These are phyloP conservation scores for Drosophila niveifrons DNA, from an alignment of 2,888 invertebrate genomes.

Conservation along the genomic window DNA sequence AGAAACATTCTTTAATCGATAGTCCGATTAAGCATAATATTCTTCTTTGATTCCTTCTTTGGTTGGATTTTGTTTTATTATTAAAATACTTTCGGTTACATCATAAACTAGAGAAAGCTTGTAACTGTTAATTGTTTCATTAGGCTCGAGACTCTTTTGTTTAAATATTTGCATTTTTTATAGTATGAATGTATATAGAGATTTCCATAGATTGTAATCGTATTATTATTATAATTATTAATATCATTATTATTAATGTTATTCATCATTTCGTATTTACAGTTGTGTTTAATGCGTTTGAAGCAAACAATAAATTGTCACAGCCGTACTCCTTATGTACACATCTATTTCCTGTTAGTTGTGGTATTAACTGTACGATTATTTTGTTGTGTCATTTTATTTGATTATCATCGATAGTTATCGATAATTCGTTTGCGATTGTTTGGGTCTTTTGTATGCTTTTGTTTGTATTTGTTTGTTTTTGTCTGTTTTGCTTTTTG, in stretches of 20 bases:
- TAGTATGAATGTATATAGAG: constrained; percentile 19
- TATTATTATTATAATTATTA: constrained; percentile 17
- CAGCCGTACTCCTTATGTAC: constrained; percentile 78
- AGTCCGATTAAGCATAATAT: constrained; percentile 16
- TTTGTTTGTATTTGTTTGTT: constrained; percentile 4
- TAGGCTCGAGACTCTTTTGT: constrained; percentile 10
- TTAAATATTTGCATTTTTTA: constrained; percentile 36
- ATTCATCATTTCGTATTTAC: constrained; percentile 53
- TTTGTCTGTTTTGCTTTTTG: not conserved
- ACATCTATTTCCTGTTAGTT: constrained; percentile 40
- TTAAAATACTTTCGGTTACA: constrained; percentile 34
- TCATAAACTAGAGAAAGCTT: constrained; percentile 25
- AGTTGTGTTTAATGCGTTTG: constrained; percentile 56
- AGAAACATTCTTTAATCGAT: constrained; percentile 26
- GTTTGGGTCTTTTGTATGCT: constrained; percentile 39
- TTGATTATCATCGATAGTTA: constrained; percentile 11
- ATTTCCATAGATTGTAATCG: constrained; percentile 9
- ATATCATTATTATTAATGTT: constrained; percentile 11
- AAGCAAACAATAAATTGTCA: constrained; percentile 80
- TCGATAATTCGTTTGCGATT: constrained; percentile 10
- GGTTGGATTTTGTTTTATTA: not conserved
- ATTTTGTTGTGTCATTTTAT: constrained; percentile 22
- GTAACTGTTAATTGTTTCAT: constrained; percentile 14
- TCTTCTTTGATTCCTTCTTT: not conserved
- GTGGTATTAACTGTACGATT: constrained; percentile 35